These are phyloP conservation scores for Toxostoma redivivum DNA, from an alignment of 2,113 vertebrate species.

Conservation along the genomic window DNA sequence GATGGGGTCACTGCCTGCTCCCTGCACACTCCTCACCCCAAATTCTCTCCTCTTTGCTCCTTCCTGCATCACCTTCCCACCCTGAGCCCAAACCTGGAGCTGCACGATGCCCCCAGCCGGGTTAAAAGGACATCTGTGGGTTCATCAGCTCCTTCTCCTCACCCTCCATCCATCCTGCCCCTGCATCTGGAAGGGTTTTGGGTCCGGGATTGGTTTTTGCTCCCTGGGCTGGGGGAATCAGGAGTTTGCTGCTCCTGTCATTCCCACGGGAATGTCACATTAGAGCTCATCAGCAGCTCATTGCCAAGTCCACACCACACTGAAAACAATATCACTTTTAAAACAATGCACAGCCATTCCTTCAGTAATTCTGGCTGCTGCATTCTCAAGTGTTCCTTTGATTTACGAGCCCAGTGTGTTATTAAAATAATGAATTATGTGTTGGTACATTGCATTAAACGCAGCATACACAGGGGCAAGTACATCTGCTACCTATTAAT, in stretches of 20 bases:
- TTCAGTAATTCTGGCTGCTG: background rate
- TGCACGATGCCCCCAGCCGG: background rate
- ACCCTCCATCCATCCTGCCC: background rate
- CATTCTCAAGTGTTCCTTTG: conserved; percentile 35
- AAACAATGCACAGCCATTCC: background rate
- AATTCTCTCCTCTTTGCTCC: background rate
- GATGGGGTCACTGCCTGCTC: background rate
- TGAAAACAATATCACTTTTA: background rate
- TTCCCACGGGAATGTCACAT: background rate
- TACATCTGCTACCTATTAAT: conserved; percentile 62
- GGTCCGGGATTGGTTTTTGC: background rate
- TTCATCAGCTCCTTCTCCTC: background rate
- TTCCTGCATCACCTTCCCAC: background rate
- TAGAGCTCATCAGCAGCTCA: background rate
- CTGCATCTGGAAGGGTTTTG: background rate
- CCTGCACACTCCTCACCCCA: background rate
- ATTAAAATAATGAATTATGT: conserved; percentile 57
- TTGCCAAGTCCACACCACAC: background rate
- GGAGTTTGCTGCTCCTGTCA: background rate
- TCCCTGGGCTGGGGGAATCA: background rate
- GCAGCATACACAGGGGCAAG: background rate
- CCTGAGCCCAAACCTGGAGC: background rate
- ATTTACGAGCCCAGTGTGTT: conserved; percentile 41
- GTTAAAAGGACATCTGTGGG: background rate
- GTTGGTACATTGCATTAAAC: conserved; percentile 24